A percentile compares a stretch with the other conserved stretches of the same genome.
Conservation (phyloP, 2,888 invertebrate species). For the Desoria tigrina region DNA sequence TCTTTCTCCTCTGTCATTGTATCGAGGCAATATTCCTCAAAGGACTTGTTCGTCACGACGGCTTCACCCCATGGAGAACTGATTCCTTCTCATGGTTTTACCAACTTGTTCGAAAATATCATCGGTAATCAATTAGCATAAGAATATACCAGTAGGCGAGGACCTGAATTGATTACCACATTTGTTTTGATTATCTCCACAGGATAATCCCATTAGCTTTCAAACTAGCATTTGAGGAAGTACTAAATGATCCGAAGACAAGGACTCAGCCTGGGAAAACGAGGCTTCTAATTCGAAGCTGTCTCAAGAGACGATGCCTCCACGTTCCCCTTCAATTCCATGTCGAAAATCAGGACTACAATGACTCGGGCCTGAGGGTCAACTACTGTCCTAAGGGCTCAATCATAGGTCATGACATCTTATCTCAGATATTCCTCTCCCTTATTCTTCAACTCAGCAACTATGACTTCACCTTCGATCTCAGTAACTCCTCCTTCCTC, state of each 20-base stretch:
- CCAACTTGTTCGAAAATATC: constrained; percentile 58
- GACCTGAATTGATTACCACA: constrained; percentile 2
- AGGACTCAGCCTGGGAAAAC: constrained; percentile 59
- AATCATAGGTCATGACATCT: constrained; percentile 64
- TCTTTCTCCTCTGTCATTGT: constrained; percentile 61
- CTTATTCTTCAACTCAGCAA: constrained; percentile 62
- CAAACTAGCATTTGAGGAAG: constrained; percentile 59
- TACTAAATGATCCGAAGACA: constrained; percentile 58
- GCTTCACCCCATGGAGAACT: constrained; percentile 57
- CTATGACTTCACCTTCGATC: constrained; percentile 61
- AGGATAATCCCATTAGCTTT: constrained; percentile 55
- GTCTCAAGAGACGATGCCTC: constrained; percentile 61
- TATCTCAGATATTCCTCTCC: constrained; percentile 64
- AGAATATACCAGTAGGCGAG: background rate
- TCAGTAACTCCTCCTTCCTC: constrained; percentile 65
- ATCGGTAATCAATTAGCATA: constrained; percentile 47
- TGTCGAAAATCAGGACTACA: constrained; percentile 56
- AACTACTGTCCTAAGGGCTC: constrained; percentile 42
- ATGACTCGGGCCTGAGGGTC: constrained; percentile 41
- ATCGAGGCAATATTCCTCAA: constrained; percentile 64
- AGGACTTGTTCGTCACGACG: constrained; percentile 59
- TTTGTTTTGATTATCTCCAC: background rate
- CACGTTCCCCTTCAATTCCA: constrained; percentile 62
- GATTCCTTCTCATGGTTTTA: constrained; percentile 64
- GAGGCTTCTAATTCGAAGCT: constrained; percentile 61